phyloP scores from a whole-genome alignment of 2,888 invertebrate genomes.

The Phrixothrix hirtus region DNA sequence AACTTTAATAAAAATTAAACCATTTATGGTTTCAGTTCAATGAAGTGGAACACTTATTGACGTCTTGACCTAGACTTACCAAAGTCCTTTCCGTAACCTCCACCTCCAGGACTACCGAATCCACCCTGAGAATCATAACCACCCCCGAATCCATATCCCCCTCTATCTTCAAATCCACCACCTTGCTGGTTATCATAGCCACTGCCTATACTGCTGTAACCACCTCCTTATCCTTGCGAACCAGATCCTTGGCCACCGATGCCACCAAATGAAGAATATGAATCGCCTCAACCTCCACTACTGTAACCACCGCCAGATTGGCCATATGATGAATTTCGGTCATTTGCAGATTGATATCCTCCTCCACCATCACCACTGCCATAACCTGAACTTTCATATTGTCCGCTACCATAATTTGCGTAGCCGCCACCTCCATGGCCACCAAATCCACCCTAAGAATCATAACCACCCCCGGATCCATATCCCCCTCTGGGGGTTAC shows the following conservation, averaged over 20 bases:
- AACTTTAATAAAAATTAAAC: conserved; percentile 6
- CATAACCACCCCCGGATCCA: conserved; percentile 33
- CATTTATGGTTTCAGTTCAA: conserved; percentile 7
- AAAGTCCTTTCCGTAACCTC: conserved; percentile 36
- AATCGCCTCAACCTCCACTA: conserved; percentile 22
- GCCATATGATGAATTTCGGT: conserved; percentile 29
- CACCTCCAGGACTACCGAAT: conserved; percentile 32
- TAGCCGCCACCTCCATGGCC: conserved; percentile 14
- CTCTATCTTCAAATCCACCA: conserved; percentile 32
- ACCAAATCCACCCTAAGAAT: conserved; percentile 29
- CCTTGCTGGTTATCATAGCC: conserved; percentile 31
- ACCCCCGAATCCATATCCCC: conserved; percentile 32
- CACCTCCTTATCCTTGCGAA: conserved; percentile 27
- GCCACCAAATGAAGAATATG: conserved; percentile 28
- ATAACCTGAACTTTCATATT: conserved; percentile 15
- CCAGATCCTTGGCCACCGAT: conserved; percentile 10
- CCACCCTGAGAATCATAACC: conserved; percentile 38
- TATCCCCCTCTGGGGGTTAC: conserved; percentile 33
- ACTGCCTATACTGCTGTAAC: conserved; percentile 27
- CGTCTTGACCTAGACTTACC: conserved; percentile 33
- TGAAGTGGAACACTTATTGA: conserved; percentile 18
- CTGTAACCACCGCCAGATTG: conserved; percentile 28
- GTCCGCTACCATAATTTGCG: conserved; percentile 19
- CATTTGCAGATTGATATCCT: conserved; percentile 26
- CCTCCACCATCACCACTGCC: conserved; percentile 13